A percentile compares a stretch with the other conserved stretches of the same genome.
phyloP scores from a whole-genome alignment of 2,797 vertebrate genomes.

The Pogoniulus pusillus region DNA sequence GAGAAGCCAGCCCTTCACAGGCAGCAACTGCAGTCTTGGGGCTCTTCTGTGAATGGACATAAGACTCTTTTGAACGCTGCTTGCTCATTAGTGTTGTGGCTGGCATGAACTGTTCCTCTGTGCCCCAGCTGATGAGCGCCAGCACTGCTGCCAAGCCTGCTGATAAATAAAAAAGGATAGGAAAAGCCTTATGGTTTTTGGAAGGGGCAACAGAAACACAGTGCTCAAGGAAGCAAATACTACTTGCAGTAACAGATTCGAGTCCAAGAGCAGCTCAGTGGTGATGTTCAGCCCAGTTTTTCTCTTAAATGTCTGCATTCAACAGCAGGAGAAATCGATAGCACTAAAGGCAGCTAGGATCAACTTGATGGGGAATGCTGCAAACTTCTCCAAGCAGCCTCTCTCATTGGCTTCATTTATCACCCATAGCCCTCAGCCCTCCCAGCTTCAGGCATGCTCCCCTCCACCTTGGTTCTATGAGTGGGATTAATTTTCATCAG shows the following conservation, averaged over 20 bases:
- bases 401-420: neutral
- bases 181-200: neutral
- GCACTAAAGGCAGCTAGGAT: neutral
- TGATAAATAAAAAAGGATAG: neutral
- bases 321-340: neutral
- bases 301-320: neutral
- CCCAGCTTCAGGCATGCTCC: neutral
- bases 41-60: neutral
- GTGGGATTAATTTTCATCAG: neutral
- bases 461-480: neutral
- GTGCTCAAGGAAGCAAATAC: neutral
- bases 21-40: rapidly evolving
- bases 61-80: neutral
- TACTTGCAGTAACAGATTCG: neutral
- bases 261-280: neutral
- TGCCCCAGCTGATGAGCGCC: neutral
- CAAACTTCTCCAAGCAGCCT: neutral
- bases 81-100: neutral
- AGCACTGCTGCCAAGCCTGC: neutral
- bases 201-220: neutral
- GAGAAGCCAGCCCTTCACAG: neutral
- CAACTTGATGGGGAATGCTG: neutral
- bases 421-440: neutral
- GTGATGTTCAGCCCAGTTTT: neutral
- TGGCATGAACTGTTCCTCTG: neutral